A percentile compares a stretch with the other conserved stretches of the same genome.
Conservation (phyloP, 1,140 invertebrate genomes). For the Ptiloglossa arizonensis region DNA sequence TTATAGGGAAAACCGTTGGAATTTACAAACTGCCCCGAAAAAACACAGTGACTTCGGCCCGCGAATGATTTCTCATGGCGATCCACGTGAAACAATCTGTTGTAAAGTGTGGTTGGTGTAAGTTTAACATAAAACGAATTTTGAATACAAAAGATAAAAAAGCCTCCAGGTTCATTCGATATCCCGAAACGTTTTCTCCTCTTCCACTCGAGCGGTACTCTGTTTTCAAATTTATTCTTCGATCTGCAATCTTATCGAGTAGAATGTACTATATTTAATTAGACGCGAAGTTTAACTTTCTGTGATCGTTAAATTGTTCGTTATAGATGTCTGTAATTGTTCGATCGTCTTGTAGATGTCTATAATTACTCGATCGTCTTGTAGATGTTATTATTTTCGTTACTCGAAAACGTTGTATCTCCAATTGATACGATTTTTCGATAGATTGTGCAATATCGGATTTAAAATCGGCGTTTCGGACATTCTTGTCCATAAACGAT, state of each 20-base stretch:
- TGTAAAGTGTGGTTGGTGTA: conserved; percentile 64
- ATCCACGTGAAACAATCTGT: conserved; percentile 60
- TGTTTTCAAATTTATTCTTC: not conserved
- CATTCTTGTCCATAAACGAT: too few relatives aligned
- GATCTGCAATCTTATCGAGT: too few relatives aligned
- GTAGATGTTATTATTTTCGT: not conserved
- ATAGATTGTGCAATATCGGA: too few relatives aligned
- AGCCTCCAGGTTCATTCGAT: not conserved
- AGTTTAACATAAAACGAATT: conserved; percentile 68
- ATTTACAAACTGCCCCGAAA: not conserved
- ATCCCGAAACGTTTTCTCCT: not conserved
- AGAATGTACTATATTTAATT: too few relatives aligned
- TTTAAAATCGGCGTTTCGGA: too few relatives aligned
- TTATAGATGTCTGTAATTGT: too few relatives aligned
- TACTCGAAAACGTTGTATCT: not conserved
- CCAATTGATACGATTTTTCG: not conserved
- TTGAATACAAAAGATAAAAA: conserved; percentile 66
- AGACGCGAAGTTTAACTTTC: too few relatives aligned
- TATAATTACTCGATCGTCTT: too few relatives aligned
- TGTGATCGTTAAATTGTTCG: too few relatives aligned
- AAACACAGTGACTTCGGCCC: not conserved
- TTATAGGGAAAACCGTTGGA: not conserved
- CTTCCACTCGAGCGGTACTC: not conserved
- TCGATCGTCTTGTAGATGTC: too few relatives aligned
- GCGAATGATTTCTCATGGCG: conserved; percentile 35